phyloP scores from a whole-genome alignment of 2,888 invertebrate genomes.

The Agrotis exclamationis region DNA sequence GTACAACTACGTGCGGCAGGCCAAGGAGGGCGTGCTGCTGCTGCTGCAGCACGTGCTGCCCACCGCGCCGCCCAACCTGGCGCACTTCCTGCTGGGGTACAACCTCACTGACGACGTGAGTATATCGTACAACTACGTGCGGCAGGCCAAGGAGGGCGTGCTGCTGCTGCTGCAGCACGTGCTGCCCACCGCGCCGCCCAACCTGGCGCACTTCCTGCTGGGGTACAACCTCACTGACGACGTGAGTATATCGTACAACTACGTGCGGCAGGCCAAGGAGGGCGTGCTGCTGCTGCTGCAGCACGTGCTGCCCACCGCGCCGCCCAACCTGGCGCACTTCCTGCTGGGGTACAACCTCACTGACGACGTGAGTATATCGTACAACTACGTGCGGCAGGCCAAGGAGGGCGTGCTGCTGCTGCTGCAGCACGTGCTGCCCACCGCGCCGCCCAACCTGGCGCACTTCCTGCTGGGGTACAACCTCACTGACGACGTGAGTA shows the following conservation, averaged over 20 bases:
- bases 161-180: conserved; percentile 95
- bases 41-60: conserved; percentile 95
- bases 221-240: conserved; percentile 96
- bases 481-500: conserved; percentile 93
- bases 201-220: conserved; percentile 96
- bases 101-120: conserved; percentile 94
- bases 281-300: conserved; percentile 95
- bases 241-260: conserved; percentile 86
- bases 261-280: conserved; percentile 91
- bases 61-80: conserved; percentile 95
- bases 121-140: conserved; percentile 73
- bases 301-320: conserved; percentile 94
- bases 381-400: conserved; percentile 84
- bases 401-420: conserved; percentile 95
- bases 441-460: conserved; percentile 96
- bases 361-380: conserved; percentile 92
- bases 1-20: conserved; percentile 81
- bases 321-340: conserved; percentile 97
- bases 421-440: conserved; percentile 94
- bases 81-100: conserved; percentile 97
- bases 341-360: conserved; percentile 96
- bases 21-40: conserved; percentile 94
- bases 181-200: conserved; percentile 95
- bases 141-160: conserved; percentile 93
- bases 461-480: conserved; percentile 97